phyloP scores from a whole-genome alignment of 2,113 vertebrate species.

The Siniperca knerii region DNA sequence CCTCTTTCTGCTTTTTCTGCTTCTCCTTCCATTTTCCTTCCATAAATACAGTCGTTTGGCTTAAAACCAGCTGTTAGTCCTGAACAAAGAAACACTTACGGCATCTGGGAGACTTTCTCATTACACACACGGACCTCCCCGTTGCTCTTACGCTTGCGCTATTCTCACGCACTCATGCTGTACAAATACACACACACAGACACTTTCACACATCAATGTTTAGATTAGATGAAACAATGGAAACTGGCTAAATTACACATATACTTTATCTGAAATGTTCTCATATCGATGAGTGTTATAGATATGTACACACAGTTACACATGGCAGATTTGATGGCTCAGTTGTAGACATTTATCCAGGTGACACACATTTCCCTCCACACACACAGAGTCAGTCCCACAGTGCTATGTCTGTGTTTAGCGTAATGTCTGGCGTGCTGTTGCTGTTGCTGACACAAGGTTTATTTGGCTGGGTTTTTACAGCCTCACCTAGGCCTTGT shows the following conservation, averaged over 20 bases:
- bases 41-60: conserved; percentile 72
- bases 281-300: neutral
- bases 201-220: conserved; percentile 5
- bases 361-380: conserved; percentile 58
- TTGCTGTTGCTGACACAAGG: conserved; percentile 62
- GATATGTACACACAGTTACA: conserved; percentile 4
- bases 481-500: conserved; percentile 62
- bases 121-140: conserved; percentile 61
- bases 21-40: conserved; percentile 68
- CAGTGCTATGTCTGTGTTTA: conserved; percentile 35
- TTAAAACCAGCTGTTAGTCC: conserved; percentile 75
- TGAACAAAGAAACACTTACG: conserved; percentile 75
- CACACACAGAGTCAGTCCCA: conserved; percentile 37
- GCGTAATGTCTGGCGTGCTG: conserved; percentile 73
- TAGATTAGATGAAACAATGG: neutral
- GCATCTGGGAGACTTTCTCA: conserved; percentile 66
- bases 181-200: conserved; percentile 2
- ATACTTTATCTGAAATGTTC: neutral
- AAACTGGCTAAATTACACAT: neutral
- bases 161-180: conserved; percentile 17
- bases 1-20: conserved; percentile 45
- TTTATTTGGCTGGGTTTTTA: conserved; percentile 75
- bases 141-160: conserved; percentile 17
- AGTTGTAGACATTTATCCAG: conserved; percentile 65
- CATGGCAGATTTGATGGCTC: conserved; percentile 17